Evolutionary conservation across 2,113 vertebrate genomes (phyloP), one percentile per base, ranked within the genome.

Genomic region (Girardinichthys multiradiatus): DNA sequence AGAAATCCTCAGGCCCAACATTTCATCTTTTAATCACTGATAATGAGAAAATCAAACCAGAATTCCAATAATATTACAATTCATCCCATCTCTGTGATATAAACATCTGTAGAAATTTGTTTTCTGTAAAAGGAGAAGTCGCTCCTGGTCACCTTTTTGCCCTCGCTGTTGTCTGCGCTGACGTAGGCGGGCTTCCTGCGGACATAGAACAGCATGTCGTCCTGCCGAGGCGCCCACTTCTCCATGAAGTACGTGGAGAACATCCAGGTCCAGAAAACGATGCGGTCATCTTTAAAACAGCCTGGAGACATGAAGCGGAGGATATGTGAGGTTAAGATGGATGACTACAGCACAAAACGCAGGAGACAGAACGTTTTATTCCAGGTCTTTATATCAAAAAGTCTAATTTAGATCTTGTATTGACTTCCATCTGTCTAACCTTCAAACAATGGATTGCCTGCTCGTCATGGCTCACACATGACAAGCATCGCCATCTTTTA

Each of bases 191-290:
- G 92, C 28, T 96, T 98, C 72, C 96, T 92, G 2, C 97, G 97
- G 57, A 99, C 98, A 0, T 99, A 99, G 92, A 99, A 99, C 2
- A 99, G 94, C 97, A 99, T 98, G 74, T 99, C 98, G 0, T 99
- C 98, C 90, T 99, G 97, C 2, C 96, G 93, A 0, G 96, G 96
- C 0, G 97, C 94, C 94, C 92, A 95, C 68, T 96, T 97, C 94
- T 99, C 98, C 98, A 99, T 98, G 88, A 99, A 99, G 73, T 99
- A 99, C 0, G 96, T 98, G 29, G 98, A 99, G 86, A 99, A 99
- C 97, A 99, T 99, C 97, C 97, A 99, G 0, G 98, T 99, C 98
- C 98, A 99, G 87, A 99, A 99, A 26, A 96, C 98, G 17, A 99
- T 99, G 30, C 98, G 95, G 90, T 99, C 98, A 80, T 99, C 98